phyloP scores from a whole-genome alignment of 1,140 invertebrate genomes.

The Leptopilina boulardi region DNA sequence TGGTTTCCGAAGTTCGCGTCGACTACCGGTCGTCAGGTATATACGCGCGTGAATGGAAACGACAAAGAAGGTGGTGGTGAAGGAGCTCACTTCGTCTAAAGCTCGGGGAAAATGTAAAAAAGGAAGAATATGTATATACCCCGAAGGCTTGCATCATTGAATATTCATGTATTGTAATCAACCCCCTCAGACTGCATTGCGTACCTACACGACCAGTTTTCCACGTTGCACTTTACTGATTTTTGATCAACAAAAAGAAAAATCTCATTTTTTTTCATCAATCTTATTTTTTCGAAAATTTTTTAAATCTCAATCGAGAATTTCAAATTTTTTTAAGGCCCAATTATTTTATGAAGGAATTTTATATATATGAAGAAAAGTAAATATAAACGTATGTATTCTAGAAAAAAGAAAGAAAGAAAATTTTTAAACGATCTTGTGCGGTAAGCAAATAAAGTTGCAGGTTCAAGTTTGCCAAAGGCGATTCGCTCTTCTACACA shows the following conservation, averaged over 20 bases:
- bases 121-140: constrained; percentile 50
- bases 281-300: too few species aligned
- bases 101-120: constrained; percentile 45
- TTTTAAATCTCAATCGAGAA: too few species aligned
- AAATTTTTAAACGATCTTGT: constrained; percentile 22
- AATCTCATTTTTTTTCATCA: neutral
- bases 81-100: constrained; percentile 41
- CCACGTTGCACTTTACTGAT: constrained; percentile 18
- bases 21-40: constrained; percentile 33
- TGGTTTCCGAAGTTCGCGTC: constrained; percentile 56
- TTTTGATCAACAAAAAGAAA: neutral
- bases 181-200: constrained; percentile 62
- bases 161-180: constrained; percentile 76
- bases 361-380: too few species aligned
- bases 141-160: constrained; percentile 63
- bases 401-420: too few species aligned
- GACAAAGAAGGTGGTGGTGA: neutral
- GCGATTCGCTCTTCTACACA: neutral
- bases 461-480: constrained; percentile 12
- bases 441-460: constrained; percentile 27
- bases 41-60: constrained; percentile 40
- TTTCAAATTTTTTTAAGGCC: too few species aligned
- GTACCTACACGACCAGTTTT: constrained; percentile 49
- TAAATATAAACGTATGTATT: too few species aligned
- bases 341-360: too few species aligned